phyloP scores from a whole-genome alignment of 2,113 vertebrate genomes.

The Grammomys surdaster region DNA sequence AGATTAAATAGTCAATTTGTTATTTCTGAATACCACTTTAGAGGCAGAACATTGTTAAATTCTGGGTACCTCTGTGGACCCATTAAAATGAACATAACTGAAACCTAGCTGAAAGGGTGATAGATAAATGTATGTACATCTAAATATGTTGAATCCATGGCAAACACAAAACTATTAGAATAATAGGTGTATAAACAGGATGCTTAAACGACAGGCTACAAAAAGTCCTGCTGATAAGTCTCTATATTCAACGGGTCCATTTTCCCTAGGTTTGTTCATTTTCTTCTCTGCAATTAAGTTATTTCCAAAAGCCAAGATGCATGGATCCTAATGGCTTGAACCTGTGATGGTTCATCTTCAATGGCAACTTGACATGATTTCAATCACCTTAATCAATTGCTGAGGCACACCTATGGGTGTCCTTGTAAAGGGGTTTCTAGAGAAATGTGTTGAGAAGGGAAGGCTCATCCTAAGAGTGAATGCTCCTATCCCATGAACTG shows the following conservation, averaged over 20 bases:
- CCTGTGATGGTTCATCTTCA: neutral
- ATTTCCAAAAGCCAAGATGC: neutral
- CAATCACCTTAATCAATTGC: neutral
- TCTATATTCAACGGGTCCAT: too few relatives aligned
- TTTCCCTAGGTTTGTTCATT: accelerated
- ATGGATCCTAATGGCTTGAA: neutral
- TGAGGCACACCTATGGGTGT: neutral
- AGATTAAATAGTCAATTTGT: neutral
- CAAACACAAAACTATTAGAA: neutral
- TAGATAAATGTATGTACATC: neutral
- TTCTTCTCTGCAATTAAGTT: neutral
- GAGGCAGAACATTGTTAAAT: neutral
- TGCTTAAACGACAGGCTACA: neutral
- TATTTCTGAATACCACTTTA: neutral
- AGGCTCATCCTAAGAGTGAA: neutral
- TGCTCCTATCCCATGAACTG: neutral
- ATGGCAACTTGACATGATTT: neutral
- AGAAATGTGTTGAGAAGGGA: neutral
- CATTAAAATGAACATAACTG: neutral
- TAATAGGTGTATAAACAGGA: neutral
- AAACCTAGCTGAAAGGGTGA: neutral
- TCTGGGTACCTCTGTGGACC: neutral
- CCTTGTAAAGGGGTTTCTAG: neutral
- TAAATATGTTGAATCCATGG: neutral
- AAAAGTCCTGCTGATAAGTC: neutral